Evolutionary conservation across 2,888 invertebrate genomes (phyloP), one percentile per base, ranked within the genome.

Genomic region (Leucophora obtusa): DNA sequence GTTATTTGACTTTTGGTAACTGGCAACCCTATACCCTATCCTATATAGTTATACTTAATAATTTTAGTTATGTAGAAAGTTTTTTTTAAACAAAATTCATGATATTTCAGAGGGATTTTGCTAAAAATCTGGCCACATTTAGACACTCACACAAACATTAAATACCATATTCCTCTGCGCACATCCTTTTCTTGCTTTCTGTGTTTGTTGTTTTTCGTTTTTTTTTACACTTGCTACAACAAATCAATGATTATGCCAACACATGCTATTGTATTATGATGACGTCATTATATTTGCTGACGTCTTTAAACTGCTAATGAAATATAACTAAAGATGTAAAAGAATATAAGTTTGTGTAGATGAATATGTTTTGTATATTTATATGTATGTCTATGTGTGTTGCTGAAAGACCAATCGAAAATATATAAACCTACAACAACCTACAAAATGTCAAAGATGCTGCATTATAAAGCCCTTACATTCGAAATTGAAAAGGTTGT

Each of bases 211-310:
- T n/a, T 56, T 14, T 56, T 24, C 21, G n/a, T 11, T 21, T 24
- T 21, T n/a, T 70, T 70, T 59, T 71, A 11, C 9, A 62, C 18
- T 56, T 54, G n/a, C 35, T 65, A n/a, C 17, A 47, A 54, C 33
- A 69, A 73, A 68, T 70, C 62, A 70, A 74, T 69, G 63, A 51
- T 63, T 65, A 10, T 71, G 71, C 68, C 74, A 75, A 78, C 82
- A 75, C 68, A 82, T 78, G 75, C 50, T 60, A 51, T n/a, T n/a
- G n/a, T n/a, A n/a, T 47, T 35, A 66, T 68, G 54, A 50, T 82
- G 82, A 82, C 82, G 78, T 82, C 78, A 82, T 75, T 59, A 78
- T 56, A 74, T 75, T 75, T 82, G 74, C 82, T 82, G 82, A 82
- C 82, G 82, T 82, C 78, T 75, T 78, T 71, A 63, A 78, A 81